Evolutionary conservation across 2,888 invertebrate genomes (phyloP).

Genomic region (Hemicrepidius hirtus): DNA sequence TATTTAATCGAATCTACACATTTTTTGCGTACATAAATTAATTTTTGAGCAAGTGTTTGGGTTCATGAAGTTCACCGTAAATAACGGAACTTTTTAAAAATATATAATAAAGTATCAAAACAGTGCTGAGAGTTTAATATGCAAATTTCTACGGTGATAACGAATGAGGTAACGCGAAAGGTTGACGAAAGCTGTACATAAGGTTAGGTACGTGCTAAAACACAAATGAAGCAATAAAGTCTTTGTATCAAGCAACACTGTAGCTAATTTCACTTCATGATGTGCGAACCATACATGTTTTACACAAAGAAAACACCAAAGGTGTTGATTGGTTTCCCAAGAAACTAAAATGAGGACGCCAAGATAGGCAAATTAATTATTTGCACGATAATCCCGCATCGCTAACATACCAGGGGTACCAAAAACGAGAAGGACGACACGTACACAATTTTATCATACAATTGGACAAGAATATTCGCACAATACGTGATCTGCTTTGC

Average conservation of each 20-base stretch:
- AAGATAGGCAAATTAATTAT: slow-evolving; percentile 23
- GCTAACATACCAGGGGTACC: not conserved
- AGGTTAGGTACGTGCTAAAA: slow-evolving; percentile 11
- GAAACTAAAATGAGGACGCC: slow-evolving; percentile 24
- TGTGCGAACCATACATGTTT: slow-evolving; percentile 13
- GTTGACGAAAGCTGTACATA: slow-evolving; percentile 3
- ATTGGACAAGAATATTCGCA: not conserved
- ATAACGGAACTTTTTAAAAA: not conserved
- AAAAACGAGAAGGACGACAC: not conserved
- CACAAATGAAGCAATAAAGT: slow-evolving; percentile 21
- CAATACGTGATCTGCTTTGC: slow-evolving; percentile 12
- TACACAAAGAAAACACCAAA: slow-evolving; percentile 24
- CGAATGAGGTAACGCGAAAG: not conserved
- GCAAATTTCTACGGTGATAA: not conserved
- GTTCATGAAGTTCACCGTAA: slow-evolving; percentile 3
- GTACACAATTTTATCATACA: slow-evolving; percentile 5
- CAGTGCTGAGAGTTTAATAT: not conserved
- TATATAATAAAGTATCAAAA: not conserved
- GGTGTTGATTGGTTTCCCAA: slow-evolving; percentile 25
- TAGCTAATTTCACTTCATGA: slow-evolving; percentile 19
- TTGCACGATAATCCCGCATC: slow-evolving; percentile 10
- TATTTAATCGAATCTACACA: no score
- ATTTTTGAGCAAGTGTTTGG: not conserved
- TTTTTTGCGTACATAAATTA: not conserved
- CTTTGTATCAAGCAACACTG: slow-evolving; percentile 6